phyloP scores from a whole-genome alignment of 2,888 invertebrate species.

The Gymnoscelis rufifasciata region DNA sequence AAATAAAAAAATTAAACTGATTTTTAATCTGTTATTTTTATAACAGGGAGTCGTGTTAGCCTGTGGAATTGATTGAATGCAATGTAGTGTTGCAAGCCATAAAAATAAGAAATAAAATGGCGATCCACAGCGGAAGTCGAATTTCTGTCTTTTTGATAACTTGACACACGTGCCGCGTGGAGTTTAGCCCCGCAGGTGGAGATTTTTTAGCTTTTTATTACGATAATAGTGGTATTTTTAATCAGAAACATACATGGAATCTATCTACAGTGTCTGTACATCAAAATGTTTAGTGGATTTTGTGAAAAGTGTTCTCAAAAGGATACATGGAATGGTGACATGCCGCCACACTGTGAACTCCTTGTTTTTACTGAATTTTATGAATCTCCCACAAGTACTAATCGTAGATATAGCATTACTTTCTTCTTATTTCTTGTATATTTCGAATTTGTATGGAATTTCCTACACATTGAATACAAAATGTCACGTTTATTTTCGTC shows the following conservation, averaged over 20 bases:
- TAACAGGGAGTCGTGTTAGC: no score
- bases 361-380: constrained; percentile 29
- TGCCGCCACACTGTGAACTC: constrained; percentile 42
- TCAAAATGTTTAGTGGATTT: constrained; percentile 38
- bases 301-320: constrained; percentile 47
- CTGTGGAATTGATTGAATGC: not conserved
- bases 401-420: not conserved
- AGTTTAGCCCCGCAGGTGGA: constrained; percentile 75
- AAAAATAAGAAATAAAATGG: constrained; percentile 56
- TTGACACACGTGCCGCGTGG: constrained; percentile 80
- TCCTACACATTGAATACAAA: not conserved
- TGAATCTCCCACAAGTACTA: constrained; percentile 3
- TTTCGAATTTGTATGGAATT: not conserved
- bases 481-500: constrained; percentile 20
- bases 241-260: constrained; percentile 33
- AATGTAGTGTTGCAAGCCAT: constrained; percentile 47
- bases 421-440: not conserved
- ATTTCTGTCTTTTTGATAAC: constrained; percentile 67
- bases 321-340: constrained; percentile 38
- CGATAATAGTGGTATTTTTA: constrained; percentile 41
- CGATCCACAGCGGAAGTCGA: constrained; percentile 57
- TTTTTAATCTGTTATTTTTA: no score
- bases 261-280: constrained; percentile 43
- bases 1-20: not conserved
- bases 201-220: constrained; percentile 46